Conservation (phyloP, 2,888 invertebrate species). For the Nesidiocoris tenuis region DNA sequence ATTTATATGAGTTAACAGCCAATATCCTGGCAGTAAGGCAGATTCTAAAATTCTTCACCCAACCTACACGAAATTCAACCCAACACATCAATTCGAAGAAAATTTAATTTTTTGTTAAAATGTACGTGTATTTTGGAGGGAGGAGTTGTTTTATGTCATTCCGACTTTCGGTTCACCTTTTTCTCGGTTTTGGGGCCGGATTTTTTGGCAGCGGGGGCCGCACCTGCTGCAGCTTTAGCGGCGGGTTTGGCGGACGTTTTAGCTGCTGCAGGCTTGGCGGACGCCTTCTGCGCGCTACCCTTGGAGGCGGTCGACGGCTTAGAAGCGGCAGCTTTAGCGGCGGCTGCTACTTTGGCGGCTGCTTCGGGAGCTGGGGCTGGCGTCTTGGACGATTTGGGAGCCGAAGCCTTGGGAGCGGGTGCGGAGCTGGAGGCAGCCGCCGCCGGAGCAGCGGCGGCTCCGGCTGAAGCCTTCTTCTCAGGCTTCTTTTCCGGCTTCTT, state of each 20-base stretch:
- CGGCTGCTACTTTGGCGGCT: slow-evolving; percentile 52
- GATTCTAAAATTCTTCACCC: no score
- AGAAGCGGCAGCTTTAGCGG: slow-evolving; percentile 52
- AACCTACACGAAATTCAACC: no score
- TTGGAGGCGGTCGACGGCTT: background rate
- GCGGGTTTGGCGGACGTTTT: slow-evolving; percentile 49
- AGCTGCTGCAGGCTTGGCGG: slow-evolving; percentile 52
- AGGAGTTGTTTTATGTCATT: no score
- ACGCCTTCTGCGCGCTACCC: slow-evolving; percentile 55
- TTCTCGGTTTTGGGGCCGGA: background rate
- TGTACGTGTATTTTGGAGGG: no score
- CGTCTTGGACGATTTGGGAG: slow-evolving; percentile 51
- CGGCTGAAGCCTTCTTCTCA: slow-evolving; percentile 62
- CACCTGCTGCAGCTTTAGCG: background rate
- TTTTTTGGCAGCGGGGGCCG: background rate
- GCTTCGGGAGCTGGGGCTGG: slow-evolving; percentile 53
- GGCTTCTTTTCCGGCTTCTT: slow-evolving; percentile 52
- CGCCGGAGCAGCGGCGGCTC: slow-evolving; percentile 56
- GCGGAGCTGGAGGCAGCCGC: slow-evolving; percentile 52
- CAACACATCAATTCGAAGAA: no score
- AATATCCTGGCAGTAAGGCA: no score
- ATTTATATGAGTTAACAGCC: no score
- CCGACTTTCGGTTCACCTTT: background rate
- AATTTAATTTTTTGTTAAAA: no score
- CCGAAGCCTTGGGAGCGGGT: slow-evolving; percentile 54